These are phyloP conservation scores for Epicauta chinensis DNA, from an alignment of 1,140 invertebrate genomes.

Conservation along the genomic window DNA sequence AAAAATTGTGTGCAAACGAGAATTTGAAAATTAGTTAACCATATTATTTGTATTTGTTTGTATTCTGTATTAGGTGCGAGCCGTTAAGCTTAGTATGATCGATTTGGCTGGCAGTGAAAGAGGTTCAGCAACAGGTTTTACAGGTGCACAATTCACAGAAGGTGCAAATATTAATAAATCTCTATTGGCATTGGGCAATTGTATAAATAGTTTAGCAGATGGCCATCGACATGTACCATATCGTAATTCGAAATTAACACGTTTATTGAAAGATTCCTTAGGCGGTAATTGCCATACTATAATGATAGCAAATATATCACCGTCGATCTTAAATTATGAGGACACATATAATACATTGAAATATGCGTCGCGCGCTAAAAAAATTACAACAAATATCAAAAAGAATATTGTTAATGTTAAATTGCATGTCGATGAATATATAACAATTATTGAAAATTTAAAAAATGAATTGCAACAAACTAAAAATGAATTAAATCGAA, in stretches of 20 bases:
- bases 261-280: constrained; percentile 91
- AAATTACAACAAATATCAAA: constrained; percentile 65
- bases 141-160: constrained; percentile 77
- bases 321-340: constrained; percentile 77
- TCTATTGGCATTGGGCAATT: constrained; percentile 87
- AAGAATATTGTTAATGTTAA: constrained; percentile 60
- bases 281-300: constrained; percentile 96
- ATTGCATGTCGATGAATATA: constrained; percentile 54
- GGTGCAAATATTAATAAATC: constrained; percentile 94
- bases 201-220: constrained; percentile 86
- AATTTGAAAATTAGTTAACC: too few relatives aligned
- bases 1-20: too few relatives aligned
- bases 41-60: constrained; percentile 1
- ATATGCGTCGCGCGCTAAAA: constrained; percentile 78
- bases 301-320: constrained; percentile 95
- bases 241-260: constrained; percentile 89
- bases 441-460: constrained; percentile 56
- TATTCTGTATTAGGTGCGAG: constrained; percentile 37
- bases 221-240: constrained; percentile 79
- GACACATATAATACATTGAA: constrained; percentile 96
- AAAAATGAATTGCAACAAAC: constrained; percentile 37
- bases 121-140: constrained; percentile 73
- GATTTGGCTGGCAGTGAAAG: constrained; percentile 92
- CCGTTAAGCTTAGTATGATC: constrained; percentile 87
- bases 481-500: constrained; percentile 2